A percentile compares a stretch with the other conserved stretches of the same genome.
These are phyloP conservation scores for Cyprinodon variegatus DNA, from an alignment of 2,113 vertebrate genomes.

Conservation along the genomic window DNA sequence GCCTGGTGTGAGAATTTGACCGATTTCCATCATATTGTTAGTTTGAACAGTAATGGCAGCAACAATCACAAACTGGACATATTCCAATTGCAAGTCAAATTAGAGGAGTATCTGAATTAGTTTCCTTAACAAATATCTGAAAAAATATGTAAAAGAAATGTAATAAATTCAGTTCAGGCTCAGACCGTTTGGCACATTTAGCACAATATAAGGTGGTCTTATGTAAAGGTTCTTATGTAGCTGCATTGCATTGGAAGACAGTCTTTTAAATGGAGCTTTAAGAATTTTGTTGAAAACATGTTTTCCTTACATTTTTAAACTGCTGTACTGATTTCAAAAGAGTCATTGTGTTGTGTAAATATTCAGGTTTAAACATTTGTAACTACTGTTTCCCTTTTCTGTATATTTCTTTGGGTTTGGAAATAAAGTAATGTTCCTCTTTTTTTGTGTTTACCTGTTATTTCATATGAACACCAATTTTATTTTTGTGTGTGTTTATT, in stretches of 20 bases:
- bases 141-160: not conserved
- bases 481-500: not conserved
- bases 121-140: slow-evolving; percentile 13
- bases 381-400: slow-evolving; percentile 68
- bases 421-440: slow-evolving; percentile 76
- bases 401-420: slow-evolving; percentile 75
- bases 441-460: slow-evolving; percentile 3
- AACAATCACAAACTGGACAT: slow-evolving; percentile 33
- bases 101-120: slow-evolving; percentile 21
- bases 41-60: slow-evolving; percentile 33
- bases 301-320: slow-evolving; percentile 60
- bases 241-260: slow-evolving; percentile 39
- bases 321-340: slow-evolving; percentile 61
- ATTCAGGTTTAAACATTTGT: slow-evolving; percentile 69
- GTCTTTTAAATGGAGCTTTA: too few species aligned
- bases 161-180: not conserved
- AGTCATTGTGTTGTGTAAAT: slow-evolving; percentile 74
- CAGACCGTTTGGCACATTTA: slow-evolving; percentile 10
- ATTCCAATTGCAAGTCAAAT: slow-evolving; percentile 16
- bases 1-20: slow-evolving; percentile 65
- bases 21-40: slow-evolving; percentile 41
- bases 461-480: not conserved
- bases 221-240: slow-evolving; percentile 39
- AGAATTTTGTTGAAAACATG: slow-evolving; percentile 14
- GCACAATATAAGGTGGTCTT: not conserved